Percentiles rank a stretch among this genome's conserved stretches.
phyloP scores from a whole-genome alignment of 2,797 vertebrate genomes.

The Jordanella pulchra region DNA sequence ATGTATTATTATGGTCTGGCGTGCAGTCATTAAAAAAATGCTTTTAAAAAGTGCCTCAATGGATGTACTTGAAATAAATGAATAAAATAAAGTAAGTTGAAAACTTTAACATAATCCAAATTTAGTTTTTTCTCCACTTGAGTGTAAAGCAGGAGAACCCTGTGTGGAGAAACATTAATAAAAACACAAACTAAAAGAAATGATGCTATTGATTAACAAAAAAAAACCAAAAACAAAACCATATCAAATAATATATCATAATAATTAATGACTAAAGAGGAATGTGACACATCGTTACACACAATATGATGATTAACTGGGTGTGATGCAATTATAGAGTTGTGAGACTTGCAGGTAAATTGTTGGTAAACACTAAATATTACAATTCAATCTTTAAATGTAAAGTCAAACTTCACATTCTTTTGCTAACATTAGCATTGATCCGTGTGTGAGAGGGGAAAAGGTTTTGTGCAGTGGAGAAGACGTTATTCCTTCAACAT shows the following conservation, averaged over 20 bases:
- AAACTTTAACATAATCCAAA: conserved; percentile 54
- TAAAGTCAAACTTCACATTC: conserved; percentile 32
- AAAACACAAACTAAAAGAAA: conserved; percentile 26
- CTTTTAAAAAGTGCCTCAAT: conserved; percentile 70
- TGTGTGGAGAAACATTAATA: conserved; percentile 12
- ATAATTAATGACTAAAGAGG: conserved; percentile 56
- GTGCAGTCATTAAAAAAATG: conserved; percentile 49
- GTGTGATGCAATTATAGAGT: conserved; percentile 44
- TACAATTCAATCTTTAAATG: conserved; percentile 29
- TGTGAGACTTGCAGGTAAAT: conserved; percentile 54
- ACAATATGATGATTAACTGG: conserved; percentile 71
- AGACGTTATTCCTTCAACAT: conserved; percentile 76
- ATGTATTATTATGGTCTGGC: conserved; percentile 41
- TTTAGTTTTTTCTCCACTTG: conserved; percentile 60
- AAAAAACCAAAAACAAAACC: conserved; percentile 60
- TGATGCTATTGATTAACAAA: conserved; percentile 28
- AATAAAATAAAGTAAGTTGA: not conserved
- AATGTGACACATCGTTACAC: conserved; percentile 74
- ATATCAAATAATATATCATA: conserved; percentile 40
- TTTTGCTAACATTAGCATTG: conserved; percentile 67
- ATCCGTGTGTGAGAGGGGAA: conserved; percentile 61
- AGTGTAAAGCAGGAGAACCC: conserved; percentile 53
- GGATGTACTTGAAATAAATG: conserved; percentile 28
- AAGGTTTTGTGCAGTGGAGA: conserved; percentile 67
- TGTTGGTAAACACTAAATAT: conserved; percentile 55